Percentiles rank a stretch among this genome's conserved stretches.
These are phyloP conservation scores for Salvelinus sp. DNA, from an alignment of 2,113 vertebrate species.

Conservation along the genomic window DNA sequence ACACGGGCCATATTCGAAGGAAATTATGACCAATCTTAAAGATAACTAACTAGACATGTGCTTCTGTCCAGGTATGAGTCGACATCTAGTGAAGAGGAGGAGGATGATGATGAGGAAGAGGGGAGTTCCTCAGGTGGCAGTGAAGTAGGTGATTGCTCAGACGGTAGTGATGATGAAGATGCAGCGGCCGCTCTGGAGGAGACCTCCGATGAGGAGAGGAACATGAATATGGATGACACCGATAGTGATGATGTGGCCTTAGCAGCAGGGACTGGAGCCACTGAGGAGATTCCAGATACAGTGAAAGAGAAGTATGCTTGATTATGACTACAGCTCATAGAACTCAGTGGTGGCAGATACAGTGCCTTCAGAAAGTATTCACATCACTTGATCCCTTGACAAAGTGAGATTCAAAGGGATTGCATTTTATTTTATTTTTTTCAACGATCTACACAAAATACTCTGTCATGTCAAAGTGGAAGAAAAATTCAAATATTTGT, in stretches of 20 bases:
- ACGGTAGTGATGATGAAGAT: slow-evolving; percentile 78
- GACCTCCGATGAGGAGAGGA: slow-evolving; percentile 80
- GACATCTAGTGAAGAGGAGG: slow-evolving; percentile 85
- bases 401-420: no score
- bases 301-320: slow-evolving; percentile 85
- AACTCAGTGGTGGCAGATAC: no score
- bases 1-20: no score
- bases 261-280: slow-evolving; percentile 36
- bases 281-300: slow-evolving; percentile 16
- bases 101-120: slow-evolving; percentile 67
- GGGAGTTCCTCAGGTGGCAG: slow-evolving; percentile 76
- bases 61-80: slow-evolving; percentile 84
- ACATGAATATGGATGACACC: slow-evolving; percentile 65
- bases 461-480: no score
- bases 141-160: slow-evolving; percentile 66
- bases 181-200: slow-evolving; percentile 66
- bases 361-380: no score
- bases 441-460: no score
- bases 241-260: slow-evolving; percentile 53
- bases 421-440: no score
- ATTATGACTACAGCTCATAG: no score
- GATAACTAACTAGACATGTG: no score
- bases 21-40: no score
- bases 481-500: no score
- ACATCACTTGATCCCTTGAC: no score